Percentiles rank a stretch among this genome's conserved stretches.
These are phyloP conservation scores for Drosophila limbata DNA, from an alignment of 2,888 invertebrate genomes.

Conservation along the genomic window DNA sequence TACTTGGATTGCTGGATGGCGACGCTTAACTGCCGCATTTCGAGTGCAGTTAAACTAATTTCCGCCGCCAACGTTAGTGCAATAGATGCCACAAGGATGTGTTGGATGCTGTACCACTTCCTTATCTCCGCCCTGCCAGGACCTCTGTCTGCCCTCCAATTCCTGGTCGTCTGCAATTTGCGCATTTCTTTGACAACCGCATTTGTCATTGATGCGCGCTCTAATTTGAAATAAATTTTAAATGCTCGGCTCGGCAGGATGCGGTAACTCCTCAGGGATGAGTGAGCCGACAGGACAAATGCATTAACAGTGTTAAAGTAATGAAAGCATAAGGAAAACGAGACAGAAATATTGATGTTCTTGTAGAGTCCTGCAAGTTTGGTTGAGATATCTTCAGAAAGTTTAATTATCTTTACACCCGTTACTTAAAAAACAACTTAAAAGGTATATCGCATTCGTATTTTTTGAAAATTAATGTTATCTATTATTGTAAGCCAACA, in stretches of 20 bases:
- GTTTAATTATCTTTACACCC: too few relatives aligned
- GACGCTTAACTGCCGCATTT: slow-evolving; percentile 72
- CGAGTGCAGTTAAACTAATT: slow-evolving; percentile 75
- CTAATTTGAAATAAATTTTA: slow-evolving; percentile 74
- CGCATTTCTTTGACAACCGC: slow-evolving; percentile 40
- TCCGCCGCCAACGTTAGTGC: slow-evolving; percentile 52
- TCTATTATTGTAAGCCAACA: too few relatives aligned
- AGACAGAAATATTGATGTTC: too few relatives aligned
- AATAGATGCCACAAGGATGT: slow-evolving; percentile 26
- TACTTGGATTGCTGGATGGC: slow-evolving; percentile 20
- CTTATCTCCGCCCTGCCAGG: slow-evolving; percentile 1
- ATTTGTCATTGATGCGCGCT: slow-evolving; percentile 73
- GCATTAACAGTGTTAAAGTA: slow-evolving; percentile 16
- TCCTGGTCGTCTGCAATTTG: slow-evolving; percentile 24
- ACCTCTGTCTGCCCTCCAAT: not conserved
- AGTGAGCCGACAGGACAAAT: not conserved
- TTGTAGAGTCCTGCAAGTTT: too few relatives aligned
- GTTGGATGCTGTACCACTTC: slow-evolving; percentile 29
- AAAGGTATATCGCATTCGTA: too few relatives aligned
- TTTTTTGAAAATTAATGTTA: too few relatives aligned
- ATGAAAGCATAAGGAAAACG: too few relatives aligned
- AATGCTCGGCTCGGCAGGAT: slow-evolving; percentile 15
- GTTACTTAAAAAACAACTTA: too few relatives aligned
- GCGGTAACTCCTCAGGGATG: not conserved
- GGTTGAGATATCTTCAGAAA: too few relatives aligned